Evolutionary conservation across 2,888 invertebrate species (phyloP).

Genomic region (Parnassius smintheus): DNA sequence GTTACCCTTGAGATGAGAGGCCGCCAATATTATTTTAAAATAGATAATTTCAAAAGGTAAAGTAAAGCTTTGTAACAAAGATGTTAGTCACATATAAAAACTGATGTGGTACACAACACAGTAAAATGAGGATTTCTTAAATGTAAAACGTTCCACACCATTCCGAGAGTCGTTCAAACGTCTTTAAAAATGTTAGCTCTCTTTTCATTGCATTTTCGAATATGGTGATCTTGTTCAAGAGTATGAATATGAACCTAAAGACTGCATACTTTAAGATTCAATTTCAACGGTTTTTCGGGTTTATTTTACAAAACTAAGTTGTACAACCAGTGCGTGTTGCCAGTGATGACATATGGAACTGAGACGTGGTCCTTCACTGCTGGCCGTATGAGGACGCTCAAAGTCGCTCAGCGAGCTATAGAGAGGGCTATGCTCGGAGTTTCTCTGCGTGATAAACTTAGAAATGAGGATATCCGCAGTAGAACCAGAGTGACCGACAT

Average conservation of each 20-base stretch:
- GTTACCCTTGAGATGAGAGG: too few relatives aligned
- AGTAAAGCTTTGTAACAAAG: constrained; percentile 37
- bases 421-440: too few relatives aligned
- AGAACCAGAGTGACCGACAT: too few relatives aligned
- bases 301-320: too few relatives aligned
- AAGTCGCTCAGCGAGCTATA: too few relatives aligned
- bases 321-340: too few relatives aligned
- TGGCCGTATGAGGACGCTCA: too few relatives aligned
- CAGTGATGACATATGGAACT: too few relatives aligned
- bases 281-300: constrained; percentile 38
- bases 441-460: too few relatives aligned
- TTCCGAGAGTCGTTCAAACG: constrained; percentile 73
- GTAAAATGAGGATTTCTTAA: constrained; percentile 74
- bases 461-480: too few relatives aligned
- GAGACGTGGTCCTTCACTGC: too few relatives aligned
- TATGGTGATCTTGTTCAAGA: constrained; percentile 41
- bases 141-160: constrained; percentile 67
- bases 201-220: constrained; percentile 73
- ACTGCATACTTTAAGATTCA: constrained; percentile 28
- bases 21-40: too few relatives aligned
- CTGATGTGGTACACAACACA: constrained; percentile 67
- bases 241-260: constrained; percentile 44
- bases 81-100: constrained; percentile 60
- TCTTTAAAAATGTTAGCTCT: constrained; percentile 78
- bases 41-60: neutral